These are phyloP conservation scores for Luffia ferchaultella DNA, from an alignment of 2,888 invertebrate genomes.

Conservation along the genomic window DNA sequence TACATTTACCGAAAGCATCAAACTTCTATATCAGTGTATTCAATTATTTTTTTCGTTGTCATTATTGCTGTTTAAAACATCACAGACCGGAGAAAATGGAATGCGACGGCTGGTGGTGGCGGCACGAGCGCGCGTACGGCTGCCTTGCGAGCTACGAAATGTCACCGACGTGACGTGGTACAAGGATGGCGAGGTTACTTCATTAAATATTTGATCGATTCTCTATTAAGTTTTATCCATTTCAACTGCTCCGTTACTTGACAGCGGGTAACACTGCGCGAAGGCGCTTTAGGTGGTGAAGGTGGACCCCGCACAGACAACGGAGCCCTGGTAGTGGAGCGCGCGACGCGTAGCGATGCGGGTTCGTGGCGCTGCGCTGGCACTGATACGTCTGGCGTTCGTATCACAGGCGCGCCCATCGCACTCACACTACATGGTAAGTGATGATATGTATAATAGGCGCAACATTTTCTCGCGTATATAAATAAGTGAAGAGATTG, in stretches of 20 bases:
- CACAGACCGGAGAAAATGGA: not conserved
- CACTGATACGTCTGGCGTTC: slow-evolving; percentile 68
- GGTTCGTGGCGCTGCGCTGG: slow-evolving; percentile 78
- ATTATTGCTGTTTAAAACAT: not conserved
- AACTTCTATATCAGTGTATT: not conserved
- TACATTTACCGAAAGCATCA: too few relatives aligned
- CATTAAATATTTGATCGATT: too few relatives aligned
- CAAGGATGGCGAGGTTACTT: slow-evolving; percentile 43
- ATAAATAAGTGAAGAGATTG: not conserved
- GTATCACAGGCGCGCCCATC: slow-evolving; percentile 70
- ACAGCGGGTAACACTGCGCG: slow-evolving; percentile 2
- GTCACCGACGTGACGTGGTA: slow-evolving; percentile 44
- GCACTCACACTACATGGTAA: slow-evolving; percentile 73
- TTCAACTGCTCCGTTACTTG: not conserved
- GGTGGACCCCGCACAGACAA: slow-evolving; percentile 19
- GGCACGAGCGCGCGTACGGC: slow-evolving; percentile 34
- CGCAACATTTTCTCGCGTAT: too few relatives aligned
- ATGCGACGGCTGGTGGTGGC: slow-evolving; percentile 41
- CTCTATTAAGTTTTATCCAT: not conserved
- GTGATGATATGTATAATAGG: too few relatives aligned
- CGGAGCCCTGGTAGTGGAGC: slow-evolving; percentile 34
- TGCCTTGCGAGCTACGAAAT: slow-evolving; percentile 37
- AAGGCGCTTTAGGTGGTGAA: slow-evolving; percentile 29
- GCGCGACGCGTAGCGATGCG: slow-evolving; percentile 67
- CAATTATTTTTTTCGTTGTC: not conserved